Percentiles rank a stretch among this genome's conserved stretches.
phyloP scores from a whole-genome alignment of 2,113 vertebrate species.

The Campylomormyrus tamandua region DNA sequence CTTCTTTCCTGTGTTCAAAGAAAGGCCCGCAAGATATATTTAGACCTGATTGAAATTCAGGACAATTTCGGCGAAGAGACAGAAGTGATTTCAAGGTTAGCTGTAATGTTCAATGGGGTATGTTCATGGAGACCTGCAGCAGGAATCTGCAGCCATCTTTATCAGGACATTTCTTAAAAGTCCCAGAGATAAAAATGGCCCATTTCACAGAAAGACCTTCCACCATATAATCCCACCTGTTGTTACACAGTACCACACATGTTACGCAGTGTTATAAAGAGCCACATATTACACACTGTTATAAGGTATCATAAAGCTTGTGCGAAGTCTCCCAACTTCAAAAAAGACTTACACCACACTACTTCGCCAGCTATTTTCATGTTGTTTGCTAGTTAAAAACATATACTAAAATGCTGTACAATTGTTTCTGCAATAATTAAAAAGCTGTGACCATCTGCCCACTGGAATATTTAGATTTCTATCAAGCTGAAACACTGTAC shows the following conservation, averaged over 20 bases:
- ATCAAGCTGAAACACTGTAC: neutral
- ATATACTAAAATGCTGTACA: neutral
- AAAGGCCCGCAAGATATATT: slow-evolving; percentile 30
- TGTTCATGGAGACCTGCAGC: slow-evolving; percentile 22
- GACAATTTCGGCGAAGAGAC: slow-evolving; percentile 18
- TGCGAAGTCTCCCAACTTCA: neutral
- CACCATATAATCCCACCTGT: neutral
- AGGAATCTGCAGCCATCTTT: slow-evolving; percentile 18
- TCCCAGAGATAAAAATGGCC: neutral
- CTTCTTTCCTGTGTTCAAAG: neutral
- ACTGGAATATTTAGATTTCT: neutral
- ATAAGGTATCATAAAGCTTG: neutral
- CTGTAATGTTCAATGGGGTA: slow-evolving; percentile 24
- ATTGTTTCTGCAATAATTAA: neutral
- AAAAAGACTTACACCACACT: neutral
- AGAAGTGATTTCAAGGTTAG: slow-evolving; percentile 38
- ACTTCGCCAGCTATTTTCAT: neutral
- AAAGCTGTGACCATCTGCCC: neutral
- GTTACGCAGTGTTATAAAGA: neutral
- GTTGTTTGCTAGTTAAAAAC: neutral
- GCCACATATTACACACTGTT: neutral
- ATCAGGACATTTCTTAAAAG: slow-evolving; percentile 11
- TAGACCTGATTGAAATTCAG: slow-evolving; percentile 36
- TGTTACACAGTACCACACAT: neutral
- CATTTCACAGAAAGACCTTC: neutral